Conservation (phyloP, 2,888 invertebrate genomes). For the Neoitamus cyanurus region DNA sequence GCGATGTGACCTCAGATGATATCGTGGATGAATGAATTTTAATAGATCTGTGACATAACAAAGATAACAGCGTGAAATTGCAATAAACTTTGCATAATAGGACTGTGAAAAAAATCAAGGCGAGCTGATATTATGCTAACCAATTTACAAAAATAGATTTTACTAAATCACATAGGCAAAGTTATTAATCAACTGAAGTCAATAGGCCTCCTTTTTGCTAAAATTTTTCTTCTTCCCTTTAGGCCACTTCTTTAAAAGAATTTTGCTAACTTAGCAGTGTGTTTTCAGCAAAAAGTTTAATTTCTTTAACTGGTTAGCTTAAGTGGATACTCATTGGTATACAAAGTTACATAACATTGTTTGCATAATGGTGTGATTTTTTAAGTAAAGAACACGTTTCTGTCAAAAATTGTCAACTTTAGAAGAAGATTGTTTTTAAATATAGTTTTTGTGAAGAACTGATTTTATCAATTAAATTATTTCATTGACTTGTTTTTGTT, state of each 20-base stretch:
- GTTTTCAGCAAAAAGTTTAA: background rate
- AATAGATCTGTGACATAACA: background rate
- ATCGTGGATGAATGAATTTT: background rate
- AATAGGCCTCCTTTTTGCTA: background rate
- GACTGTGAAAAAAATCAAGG: background rate
- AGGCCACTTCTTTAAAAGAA: background rate
- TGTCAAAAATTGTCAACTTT: background rate
- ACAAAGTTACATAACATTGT: background rate
- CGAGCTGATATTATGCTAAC: background rate
- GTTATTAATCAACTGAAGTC: background rate
- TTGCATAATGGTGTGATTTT: background rate
- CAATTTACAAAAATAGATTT: background rate
- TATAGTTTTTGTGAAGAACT: background rate
- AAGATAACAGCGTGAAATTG: background rate
- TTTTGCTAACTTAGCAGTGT: background rate
- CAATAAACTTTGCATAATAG: background rate
- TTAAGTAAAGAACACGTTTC: background rate
- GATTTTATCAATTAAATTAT: conserved; percentile 1
- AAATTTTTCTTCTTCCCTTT: background rate
- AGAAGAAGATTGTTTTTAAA: background rate
- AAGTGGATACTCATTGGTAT: background rate
- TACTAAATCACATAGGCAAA: background rate
- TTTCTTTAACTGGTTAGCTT: background rate
- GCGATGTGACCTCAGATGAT: background rate
- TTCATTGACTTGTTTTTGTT: background rate